Conservation (phyloP, 2,797 vertebrate species). For the Cyclopterus lumpus region DNA sequence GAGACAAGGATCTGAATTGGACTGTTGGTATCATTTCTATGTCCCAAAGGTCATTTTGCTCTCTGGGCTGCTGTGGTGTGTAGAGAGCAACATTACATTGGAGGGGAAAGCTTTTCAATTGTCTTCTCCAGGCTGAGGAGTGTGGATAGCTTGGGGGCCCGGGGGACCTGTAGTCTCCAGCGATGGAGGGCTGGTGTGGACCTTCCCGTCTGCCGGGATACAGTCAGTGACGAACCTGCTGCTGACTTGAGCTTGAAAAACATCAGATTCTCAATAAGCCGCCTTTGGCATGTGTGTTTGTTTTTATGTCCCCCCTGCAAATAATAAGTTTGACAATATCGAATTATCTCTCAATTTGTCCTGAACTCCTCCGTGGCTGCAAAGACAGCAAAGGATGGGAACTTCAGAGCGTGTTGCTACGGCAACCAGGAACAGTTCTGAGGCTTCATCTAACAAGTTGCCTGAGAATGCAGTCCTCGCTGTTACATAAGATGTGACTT, state of each 20-base stretch:
- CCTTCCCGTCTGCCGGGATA: not conserved
- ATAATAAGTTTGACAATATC: slow-evolving; percentile 46
- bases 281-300: slow-evolving; percentile 9
- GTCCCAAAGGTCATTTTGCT: slow-evolving; percentile 61
- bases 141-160: slow-evolving; percentile 35
- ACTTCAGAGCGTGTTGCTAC: slow-evolving; percentile 71
- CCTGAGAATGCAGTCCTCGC: slow-evolving; percentile 72
- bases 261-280: not conserved
- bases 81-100: slow-evolving; percentile 69
- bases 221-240: not conserved
- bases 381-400: slow-evolving; percentile 55
- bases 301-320: slow-evolving; percentile 30
- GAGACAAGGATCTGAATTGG: slow-evolving; percentile 66
- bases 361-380: slow-evolving; percentile 43
- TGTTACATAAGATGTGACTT: slow-evolving; percentile 76
- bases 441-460: slow-evolving; percentile 77
- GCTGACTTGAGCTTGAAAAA: slow-evolving; percentile 1
- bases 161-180: slow-evolving; percentile 36
- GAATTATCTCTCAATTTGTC: slow-evolving; percentile 52
- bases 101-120: slow-evolving; percentile 2
- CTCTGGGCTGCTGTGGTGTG: slow-evolving; percentile 48
- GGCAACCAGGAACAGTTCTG: slow-evolving; percentile 73
- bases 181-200: slow-evolving; percentile 17
- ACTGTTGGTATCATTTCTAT: slow-evolving; percentile 65
- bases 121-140: not conserved